Percentiles rank a stretch among this genome's conserved stretches.
phyloP scores from a whole-genome alignment of 2,888 invertebrate genomes.

The Tachina lurida region DNA sequence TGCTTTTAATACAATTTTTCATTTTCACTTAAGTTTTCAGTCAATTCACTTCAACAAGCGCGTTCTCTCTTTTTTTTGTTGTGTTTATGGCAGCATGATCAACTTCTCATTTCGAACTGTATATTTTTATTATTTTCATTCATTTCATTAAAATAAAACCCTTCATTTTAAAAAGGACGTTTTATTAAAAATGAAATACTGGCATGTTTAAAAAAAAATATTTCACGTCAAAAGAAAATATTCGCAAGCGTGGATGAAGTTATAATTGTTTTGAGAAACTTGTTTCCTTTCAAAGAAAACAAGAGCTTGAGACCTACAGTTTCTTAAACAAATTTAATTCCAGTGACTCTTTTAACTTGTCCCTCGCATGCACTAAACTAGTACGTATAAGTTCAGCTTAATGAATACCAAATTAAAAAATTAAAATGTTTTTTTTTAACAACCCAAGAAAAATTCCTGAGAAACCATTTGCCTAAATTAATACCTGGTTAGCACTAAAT shows the following conservation, averaged over 20 bases:
- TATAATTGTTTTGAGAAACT: slow-evolving; percentile 3
- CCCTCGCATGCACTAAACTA: slow-evolving; percentile 25
- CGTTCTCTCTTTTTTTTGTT: slow-evolving; percentile 59
- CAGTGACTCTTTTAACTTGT: slow-evolving; percentile 9
- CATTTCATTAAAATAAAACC: slow-evolving; percentile 42
- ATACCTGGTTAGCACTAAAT: slow-evolving; percentile 71
- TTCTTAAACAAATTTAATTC: neutral
- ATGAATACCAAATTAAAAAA: slow-evolving; percentile 71
- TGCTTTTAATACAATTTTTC: neutral
- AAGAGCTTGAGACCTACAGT: neutral
- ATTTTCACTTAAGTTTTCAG: slow-evolving; percentile 8
- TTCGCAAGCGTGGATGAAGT: slow-evolving; percentile 4
- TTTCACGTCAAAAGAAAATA: slow-evolving; percentile 21
- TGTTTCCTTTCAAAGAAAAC: neutral
- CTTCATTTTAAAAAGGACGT: slow-evolving; percentile 50
- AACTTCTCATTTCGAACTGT: slow-evolving; percentile 53
- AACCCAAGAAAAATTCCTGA: slow-evolving; percentile 65
- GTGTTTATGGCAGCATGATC: slow-evolving; percentile 57
- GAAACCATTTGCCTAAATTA: slow-evolving; percentile 72
- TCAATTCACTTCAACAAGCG: slow-evolving; percentile 5
- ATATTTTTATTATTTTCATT: slow-evolving; percentile 30
- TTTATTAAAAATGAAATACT: slow-evolving; percentile 52
- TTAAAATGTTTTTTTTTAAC: slow-evolving; percentile 68
- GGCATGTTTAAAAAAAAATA: slow-evolving; percentile 34
- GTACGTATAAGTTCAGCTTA: slow-evolving; percentile 42